These are phyloP conservation scores for Lerema accius DNA, from an alignment of 1,140 invertebrate species.

Conservation along the genomic window DNA sequence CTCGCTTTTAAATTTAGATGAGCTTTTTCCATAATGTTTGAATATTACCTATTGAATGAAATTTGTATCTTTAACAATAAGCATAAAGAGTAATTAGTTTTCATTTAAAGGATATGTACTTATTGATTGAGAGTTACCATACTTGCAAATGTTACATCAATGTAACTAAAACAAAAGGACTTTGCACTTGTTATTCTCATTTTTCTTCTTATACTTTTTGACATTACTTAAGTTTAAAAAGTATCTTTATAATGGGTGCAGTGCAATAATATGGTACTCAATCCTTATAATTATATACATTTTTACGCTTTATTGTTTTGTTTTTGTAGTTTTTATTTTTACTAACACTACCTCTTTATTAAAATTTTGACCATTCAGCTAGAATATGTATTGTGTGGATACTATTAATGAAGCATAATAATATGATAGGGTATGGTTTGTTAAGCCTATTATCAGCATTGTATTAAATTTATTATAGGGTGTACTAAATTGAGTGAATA, in stretches of 20 bases:
- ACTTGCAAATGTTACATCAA: slow-evolving; percentile 36
- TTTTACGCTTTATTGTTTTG: slow-evolving; percentile 32
- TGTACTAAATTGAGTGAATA: slow-evolving; percentile 60
- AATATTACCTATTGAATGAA: slow-evolving; percentile 68
- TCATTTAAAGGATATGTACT: slow-evolving; percentile 55
- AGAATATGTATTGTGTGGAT: slow-evolving; percentile 47
- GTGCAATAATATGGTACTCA: slow-evolving; percentile 62
- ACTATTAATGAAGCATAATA: slow-evolving; percentile 39
- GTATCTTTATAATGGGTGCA: slow-evolving; percentile 56
- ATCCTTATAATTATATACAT: slow-evolving; percentile 30
- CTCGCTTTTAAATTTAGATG: slow-evolving; percentile 69
- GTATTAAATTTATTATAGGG: slow-evolving; percentile 58
- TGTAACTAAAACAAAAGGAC: slow-evolving; percentile 31
- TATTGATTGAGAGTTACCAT: slow-evolving; percentile 51
- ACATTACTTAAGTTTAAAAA: slow-evolving; percentile 42
- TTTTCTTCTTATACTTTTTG: slow-evolving; percentile 52
- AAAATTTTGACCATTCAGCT: slow-evolving; percentile 57
- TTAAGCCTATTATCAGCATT: slow-evolving; percentile 53
- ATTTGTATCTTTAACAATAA: slow-evolving; percentile 55
- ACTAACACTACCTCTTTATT: slow-evolving; percentile 31
- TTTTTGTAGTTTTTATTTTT: slow-evolving; percentile 43
- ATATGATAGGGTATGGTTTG: slow-evolving; percentile 43
- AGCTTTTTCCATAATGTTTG: slow-evolving; percentile 61
- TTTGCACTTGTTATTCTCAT: slow-evolving; percentile 38
- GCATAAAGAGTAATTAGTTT: slow-evolving; percentile 50